A percentile compares a stretch with the other conserved stretches of the same genome.
These are phyloP conservation scores for Polydrusus cervinus DNA, from an alignment of 2,888 invertebrate genomes.

Conservation along the genomic window DNA sequence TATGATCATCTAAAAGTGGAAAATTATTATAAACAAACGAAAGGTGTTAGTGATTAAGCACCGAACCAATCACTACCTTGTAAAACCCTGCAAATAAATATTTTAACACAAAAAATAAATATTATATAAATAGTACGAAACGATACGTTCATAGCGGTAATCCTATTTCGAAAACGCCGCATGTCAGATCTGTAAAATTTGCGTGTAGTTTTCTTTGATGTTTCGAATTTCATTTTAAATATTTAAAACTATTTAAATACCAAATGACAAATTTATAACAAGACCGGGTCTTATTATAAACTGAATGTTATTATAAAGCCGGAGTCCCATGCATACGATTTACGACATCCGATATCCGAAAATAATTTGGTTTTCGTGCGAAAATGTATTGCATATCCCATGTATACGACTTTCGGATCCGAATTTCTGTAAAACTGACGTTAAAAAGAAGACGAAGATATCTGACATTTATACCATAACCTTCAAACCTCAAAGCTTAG, in stretches of 20 bases:
- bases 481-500: too few relatives aligned
- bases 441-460: too few relatives aligned
- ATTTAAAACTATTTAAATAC: background rate
- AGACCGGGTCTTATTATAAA: background rate
- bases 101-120: slow-evolving; percentile 26
- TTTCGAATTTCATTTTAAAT: slow-evolving; percentile 3
- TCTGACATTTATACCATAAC: too few relatives aligned
- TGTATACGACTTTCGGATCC: too few relatives aligned
- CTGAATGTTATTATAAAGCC: too few relatives aligned
- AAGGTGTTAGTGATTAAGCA: slow-evolving; percentile 15
- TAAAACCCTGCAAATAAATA: slow-evolving; percentile 13
- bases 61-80: background rate
- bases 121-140: slow-evolving; percentile 25
- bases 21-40: slow-evolving; percentile 7
- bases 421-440: too few relatives aligned
- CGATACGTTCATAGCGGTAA: background rate
- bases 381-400: too few relatives aligned
- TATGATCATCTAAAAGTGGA: slow-evolving; percentile 6
- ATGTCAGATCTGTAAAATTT: background rate
- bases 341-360: too few relatives aligned
- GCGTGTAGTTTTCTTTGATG: slow-evolving; percentile 6
- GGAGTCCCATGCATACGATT: too few relatives aligned
- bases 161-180: background rate
- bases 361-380: too few relatives aligned
- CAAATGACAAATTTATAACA: slow-evolving; percentile 8